A percentile compares a stretch with the other conserved stretches of the same genome.
These are phyloP conservation scores for Serrognathus titanus DNA, from an alignment of 2,888 invertebrate species.

Conservation along the genomic window DNA sequence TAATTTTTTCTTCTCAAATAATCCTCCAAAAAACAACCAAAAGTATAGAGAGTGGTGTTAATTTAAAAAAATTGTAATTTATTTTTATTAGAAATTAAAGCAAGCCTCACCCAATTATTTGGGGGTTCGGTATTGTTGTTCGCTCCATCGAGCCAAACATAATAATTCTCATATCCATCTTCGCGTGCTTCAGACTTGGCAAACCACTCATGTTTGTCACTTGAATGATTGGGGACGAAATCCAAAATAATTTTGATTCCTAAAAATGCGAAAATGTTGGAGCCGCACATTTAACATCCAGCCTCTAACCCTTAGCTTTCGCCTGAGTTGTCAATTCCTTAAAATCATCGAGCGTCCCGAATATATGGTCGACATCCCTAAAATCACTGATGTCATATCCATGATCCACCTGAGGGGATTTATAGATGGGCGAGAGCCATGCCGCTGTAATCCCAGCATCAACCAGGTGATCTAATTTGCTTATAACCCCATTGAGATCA, in stretches of 20 bases:
- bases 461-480: constrained; percentile 36
- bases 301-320: constrained; percentile 49
- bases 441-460: constrained; percentile 70
- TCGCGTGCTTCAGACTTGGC: constrained; percentile 59
- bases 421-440: constrained; percentile 83
- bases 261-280: constrained; percentile 28
- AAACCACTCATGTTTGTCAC: constrained; percentile 81
- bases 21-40: too few relatives aligned
- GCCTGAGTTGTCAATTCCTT: constrained; percentile 56
- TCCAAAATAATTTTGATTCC: constrained; percentile 53
- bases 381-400: constrained; percentile 86
- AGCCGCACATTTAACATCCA: too few relatives aligned
- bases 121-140: constrained; percentile 57
- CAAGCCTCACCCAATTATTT: constrained; percentile 68
- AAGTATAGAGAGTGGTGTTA: too few relatives aligned
- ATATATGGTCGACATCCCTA: constrained; percentile 65
- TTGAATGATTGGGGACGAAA: constrained; percentile 61
- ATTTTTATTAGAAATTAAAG: too few relatives aligned
- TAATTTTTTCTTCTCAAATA: neutral
- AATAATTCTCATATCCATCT: constrained; percentile 68
- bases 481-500: constrained; percentile 67
- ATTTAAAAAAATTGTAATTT: too few relatives aligned
- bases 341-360: constrained; percentile 73
- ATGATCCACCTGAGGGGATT: constrained; percentile 80
- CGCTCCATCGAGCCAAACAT: constrained; percentile 69